Conservation (phyloP, 2,113 vertebrate genomes). For the Ammodytes dubius region DNA sequence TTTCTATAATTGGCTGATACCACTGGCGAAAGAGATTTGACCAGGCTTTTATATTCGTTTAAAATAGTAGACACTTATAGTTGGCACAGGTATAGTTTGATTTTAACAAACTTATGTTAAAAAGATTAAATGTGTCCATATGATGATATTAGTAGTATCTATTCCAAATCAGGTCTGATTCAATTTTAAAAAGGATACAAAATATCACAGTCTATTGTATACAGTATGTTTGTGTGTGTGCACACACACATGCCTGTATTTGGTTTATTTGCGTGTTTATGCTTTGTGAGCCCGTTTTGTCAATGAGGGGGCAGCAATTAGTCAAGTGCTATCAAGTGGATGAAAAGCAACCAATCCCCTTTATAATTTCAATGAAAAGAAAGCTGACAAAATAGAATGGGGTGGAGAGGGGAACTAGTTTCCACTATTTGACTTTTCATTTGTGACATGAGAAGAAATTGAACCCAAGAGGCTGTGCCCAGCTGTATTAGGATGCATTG, state of each 20-base stretch:
- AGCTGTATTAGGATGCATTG: constrained; percentile 24
- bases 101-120: constrained; percentile 75
- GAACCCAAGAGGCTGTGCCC: constrained; percentile 57
- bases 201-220: constrained; percentile 37
- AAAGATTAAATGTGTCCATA: constrained; percentile 64
- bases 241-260: constrained; percentile 20
- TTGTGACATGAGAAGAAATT: constrained; percentile 68
- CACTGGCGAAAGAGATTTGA: constrained; percentile 74
- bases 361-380: constrained; percentile 81
- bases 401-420: constrained; percentile 69
- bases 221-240: constrained; percentile 14
- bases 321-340: constrained; percentile 85
- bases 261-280: constrained; percentile 55
- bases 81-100: constrained; percentile 71
- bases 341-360: constrained; percentile 82
- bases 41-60: constrained; percentile 77
- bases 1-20: constrained; percentile 79
- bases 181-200: constrained; percentile 47
- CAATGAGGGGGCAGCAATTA: constrained; percentile 80
- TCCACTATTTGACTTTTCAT: constrained; percentile 74
- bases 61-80: constrained; percentile 75
- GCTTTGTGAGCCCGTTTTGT: constrained; percentile 66
- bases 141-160: constrained; percentile 63
- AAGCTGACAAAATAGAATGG: constrained; percentile 80
- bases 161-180: constrained; percentile 52